Percentiles rank a stretch among this genome's conserved stretches.
Evolutionary conservation across 2,888 invertebrate species (phyloP).

Genomic region (Dioctria rufipes): DNA sequence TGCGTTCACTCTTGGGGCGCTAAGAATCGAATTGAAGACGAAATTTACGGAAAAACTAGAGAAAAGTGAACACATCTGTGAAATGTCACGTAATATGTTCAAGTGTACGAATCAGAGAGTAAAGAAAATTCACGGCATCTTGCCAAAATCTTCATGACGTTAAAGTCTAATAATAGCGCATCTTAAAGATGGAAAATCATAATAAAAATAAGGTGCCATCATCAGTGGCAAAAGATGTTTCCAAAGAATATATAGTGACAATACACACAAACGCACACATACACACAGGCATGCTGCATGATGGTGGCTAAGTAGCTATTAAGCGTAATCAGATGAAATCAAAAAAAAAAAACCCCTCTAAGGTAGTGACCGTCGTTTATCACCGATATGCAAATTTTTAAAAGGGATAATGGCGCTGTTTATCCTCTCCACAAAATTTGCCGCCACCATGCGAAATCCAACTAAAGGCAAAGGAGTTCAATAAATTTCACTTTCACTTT

Average conservation of each 20-base stretch:
- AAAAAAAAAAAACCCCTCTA: no score
- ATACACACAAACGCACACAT: constrained; percentile 11
- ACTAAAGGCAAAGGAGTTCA: not conserved
- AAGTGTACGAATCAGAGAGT: not conserved
- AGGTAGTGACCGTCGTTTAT: no score
- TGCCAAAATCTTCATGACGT: constrained; percentile 42
- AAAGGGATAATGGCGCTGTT: not conserved
- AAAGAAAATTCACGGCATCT: constrained; percentile 17
- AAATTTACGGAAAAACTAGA: constrained; percentile 12
- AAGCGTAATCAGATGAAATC: not conserved
- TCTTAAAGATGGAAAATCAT: constrained; percentile 35
- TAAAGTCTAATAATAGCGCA: constrained; percentile 21
- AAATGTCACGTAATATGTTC: constrained; percentile 35
- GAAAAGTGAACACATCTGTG: constrained; percentile 39
- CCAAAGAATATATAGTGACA: not conserved
- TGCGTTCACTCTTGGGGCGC: constrained; percentile 25
- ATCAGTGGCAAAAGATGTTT: constrained; percentile 10
- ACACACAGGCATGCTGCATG: not conserved
- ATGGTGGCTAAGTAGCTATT: not conserved
- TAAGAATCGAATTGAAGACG: constrained; percentile 21
- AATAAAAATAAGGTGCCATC: constrained; percentile 45
- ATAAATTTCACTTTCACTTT: constrained; percentile 11
- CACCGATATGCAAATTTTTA: no score
- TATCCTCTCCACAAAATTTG: not conserved
- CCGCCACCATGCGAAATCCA: no score